These are phyloP conservation scores for Steinernema carpocapsae DNA, from an alignment of 2,888 invertebrate species.

Conservation along the genomic window DNA sequence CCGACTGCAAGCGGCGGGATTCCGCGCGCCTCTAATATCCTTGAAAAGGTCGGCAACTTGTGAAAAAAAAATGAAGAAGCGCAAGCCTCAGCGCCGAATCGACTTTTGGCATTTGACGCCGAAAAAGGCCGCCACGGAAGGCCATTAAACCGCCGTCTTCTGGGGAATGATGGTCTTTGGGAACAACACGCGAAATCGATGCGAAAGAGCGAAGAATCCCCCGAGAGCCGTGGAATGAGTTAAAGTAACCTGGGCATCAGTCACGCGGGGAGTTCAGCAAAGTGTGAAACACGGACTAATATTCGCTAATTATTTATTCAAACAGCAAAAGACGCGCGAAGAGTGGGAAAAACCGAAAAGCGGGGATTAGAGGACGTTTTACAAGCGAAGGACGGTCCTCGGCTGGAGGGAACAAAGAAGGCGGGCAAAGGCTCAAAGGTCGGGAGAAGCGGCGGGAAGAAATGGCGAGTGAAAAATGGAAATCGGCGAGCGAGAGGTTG, in stretches of 20 bases:
- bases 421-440: not conserved
- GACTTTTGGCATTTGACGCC: conserved; percentile 19
- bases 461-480: not conserved
- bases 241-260: not conserved
- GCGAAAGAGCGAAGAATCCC: not conserved
- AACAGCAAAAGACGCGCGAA: conserved; percentile 9
- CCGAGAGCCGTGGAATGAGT: not conserved
- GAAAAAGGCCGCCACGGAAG: conserved; percentile 1
- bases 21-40: not conserved
- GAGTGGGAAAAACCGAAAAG: not conserved
- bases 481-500: not conserved
- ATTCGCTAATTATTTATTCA: conserved; percentile 7
- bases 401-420: conserved; percentile 1
- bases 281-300: conserved; percentile 7
- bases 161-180: conserved; percentile 10
- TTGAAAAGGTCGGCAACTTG: conserved; percentile 16
- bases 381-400: not conserved
- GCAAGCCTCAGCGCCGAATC: not conserved
- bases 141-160: conserved; percentile 18
- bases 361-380: not conserved
- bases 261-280: not conserved
- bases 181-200: conserved; percentile 7
- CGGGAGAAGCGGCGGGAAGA: not conserved
- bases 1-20: not conserved
- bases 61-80: not conserved